Conservation (phyloP, 2,797 vertebrate species). For the Florisuga fusca region DNA sequence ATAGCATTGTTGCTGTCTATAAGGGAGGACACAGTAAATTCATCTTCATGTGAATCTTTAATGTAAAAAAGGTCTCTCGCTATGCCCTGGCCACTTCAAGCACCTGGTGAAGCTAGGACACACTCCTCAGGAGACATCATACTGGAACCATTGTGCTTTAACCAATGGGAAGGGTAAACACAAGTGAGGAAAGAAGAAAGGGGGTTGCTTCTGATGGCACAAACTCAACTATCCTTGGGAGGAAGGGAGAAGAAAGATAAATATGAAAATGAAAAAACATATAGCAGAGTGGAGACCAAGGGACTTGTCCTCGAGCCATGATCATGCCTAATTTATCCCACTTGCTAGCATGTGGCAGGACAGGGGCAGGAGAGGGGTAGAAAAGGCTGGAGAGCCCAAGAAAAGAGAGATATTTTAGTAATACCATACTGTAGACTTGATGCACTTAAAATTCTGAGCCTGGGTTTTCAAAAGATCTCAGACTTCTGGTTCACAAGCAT, state of each 20-base stretch:
- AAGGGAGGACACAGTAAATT: neutral
- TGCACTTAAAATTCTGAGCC: neutral
- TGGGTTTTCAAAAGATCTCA: neutral
- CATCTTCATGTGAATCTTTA: neutral
- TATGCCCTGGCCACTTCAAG: neutral
- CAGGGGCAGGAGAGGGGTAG: neutral
- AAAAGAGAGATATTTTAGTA: neutral
- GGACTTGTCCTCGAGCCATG: neutral
- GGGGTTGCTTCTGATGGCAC: neutral
- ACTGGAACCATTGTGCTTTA: neutral
- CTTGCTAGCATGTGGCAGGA: fast-evolving
- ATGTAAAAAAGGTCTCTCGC: neutral
- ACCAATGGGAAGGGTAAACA: neutral
- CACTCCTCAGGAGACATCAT: neutral
- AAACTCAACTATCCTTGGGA: neutral
- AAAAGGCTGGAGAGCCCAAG: neutral
- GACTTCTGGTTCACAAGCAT: neutral
- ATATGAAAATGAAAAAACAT: neutral
- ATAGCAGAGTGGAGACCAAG: neutral
- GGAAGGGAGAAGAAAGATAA: neutral
- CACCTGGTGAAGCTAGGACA: neutral
- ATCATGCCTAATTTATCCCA: neutral
- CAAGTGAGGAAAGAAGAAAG: neutral
- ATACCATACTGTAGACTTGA: neutral
- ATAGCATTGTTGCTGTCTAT: neutral